Percentiles rank a stretch among this genome's conserved stretches.
These are phyloP conservation scores for Eugnorisma glareosa DNA, from an alignment of 2,888 invertebrate species.

Conservation along the genomic window DNA sequence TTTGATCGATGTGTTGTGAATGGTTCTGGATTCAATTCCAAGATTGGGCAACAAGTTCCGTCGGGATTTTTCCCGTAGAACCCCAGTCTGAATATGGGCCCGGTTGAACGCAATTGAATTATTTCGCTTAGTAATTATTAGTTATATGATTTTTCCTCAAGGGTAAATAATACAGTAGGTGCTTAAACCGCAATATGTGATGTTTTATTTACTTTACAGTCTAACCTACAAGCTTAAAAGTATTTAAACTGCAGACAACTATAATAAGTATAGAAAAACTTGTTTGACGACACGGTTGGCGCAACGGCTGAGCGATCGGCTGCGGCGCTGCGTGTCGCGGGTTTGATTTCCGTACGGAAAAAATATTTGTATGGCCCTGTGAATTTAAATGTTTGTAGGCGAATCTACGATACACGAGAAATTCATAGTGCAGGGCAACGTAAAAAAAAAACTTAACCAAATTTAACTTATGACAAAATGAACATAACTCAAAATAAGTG, in stretches of 20 bases:
- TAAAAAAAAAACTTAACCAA: no score
- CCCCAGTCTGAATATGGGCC: neutral
- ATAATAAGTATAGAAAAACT: neutral
- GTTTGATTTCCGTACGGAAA: no score
- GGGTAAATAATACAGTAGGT: neutral
- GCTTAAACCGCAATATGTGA: neutral
- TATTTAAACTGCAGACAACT: neutral
- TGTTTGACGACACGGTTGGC: no score
- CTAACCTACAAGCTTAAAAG: neutral
- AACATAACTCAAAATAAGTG: neutral
- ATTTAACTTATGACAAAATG: neutral
- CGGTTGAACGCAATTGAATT: neutral
- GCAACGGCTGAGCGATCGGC: no score
- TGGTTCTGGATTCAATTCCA: neutral
- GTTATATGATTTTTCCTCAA: neutral
- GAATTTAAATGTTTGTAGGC: no score
- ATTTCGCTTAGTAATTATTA: neutral
- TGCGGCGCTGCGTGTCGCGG: no score
- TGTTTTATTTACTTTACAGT: neutral
- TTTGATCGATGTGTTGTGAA: neutral
- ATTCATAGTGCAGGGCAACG: fast-evolving
- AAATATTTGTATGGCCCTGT: no score
- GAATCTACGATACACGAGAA: no score
- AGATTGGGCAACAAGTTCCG: neutral
- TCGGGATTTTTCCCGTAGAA: neutral